These are phyloP conservation scores for Donacobius atricapilla DNA, from an alignment of 2,113 vertebrate genomes.

Conservation along the genomic window DNA sequence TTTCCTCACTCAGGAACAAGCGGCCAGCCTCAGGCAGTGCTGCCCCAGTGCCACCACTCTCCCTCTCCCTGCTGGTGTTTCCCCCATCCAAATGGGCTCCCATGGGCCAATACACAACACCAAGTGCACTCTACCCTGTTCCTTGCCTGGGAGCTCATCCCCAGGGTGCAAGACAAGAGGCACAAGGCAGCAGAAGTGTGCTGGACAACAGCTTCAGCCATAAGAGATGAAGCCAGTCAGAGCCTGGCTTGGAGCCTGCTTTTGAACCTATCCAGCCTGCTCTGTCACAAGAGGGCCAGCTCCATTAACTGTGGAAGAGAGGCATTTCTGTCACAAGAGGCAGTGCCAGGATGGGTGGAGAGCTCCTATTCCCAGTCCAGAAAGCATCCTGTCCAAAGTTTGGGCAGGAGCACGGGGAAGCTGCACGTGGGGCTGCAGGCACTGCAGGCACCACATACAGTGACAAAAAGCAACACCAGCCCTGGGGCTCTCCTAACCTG, in stretches of 20 bases:
- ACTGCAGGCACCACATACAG: accelerated
- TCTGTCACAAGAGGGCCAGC: neutral
- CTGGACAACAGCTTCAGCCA: neutral
- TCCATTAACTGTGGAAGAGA: neutral
- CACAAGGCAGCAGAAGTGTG: neutral
- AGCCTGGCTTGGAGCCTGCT: neutral
- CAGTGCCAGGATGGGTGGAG: neutral
- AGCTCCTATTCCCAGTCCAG: neutral
- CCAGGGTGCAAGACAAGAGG: neutral
- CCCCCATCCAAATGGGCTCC: neutral
- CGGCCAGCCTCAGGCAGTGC: neutral
- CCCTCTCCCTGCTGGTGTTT: neutral
- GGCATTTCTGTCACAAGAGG: neutral
- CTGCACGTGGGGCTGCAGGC: accelerated
- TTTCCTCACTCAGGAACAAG: neutral
- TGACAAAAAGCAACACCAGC: neutral
- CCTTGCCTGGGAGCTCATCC: neutral
- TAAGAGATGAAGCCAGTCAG: accelerated
- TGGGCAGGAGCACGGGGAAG: neutral
- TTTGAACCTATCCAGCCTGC: accelerated
- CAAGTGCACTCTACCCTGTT: neutral
- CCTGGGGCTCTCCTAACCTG: neutral
- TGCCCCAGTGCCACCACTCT: neutral
- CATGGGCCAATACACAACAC: neutral
- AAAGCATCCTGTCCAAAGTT: neutral